A percentile compares a stretch with the other conserved stretches of the same genome.
Evolutionary conservation across 2,888 invertebrate genomes (phyloP).

Genomic region (Rhopalosiphum nymphaeae): DNA sequence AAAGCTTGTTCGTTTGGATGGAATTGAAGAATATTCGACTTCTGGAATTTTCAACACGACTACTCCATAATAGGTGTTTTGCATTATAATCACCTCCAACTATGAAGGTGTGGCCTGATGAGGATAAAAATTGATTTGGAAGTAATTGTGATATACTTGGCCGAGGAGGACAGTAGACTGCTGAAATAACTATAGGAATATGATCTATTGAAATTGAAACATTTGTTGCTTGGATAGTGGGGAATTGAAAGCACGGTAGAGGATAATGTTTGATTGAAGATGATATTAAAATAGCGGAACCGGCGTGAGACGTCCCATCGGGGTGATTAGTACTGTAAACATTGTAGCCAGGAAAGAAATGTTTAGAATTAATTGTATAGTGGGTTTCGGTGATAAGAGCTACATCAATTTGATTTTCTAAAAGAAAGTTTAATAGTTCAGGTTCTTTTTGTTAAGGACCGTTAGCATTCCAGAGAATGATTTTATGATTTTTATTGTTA

Average conservation of each 20-base stretch:
- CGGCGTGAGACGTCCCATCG: not conserved
- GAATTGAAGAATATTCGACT: not conserved
- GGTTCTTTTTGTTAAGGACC: not conserved
- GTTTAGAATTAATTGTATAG: not conserved
- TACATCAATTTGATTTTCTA: not conserved
- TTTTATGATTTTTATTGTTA: not conserved
- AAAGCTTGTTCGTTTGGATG: not conserved
- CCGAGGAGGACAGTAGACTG: not conserved
- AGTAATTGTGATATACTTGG: not conserved
- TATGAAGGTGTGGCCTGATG: not conserved
- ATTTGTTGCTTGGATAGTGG: not conserved
- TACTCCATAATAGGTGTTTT: not conserved
- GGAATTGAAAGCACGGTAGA: not conserved
- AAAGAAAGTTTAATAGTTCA: constrained; percentile 11
- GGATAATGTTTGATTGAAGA: not conserved
- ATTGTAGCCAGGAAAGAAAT: not conserved
- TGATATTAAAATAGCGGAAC: not conserved
- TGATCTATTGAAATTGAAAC: constrained; percentile 1
- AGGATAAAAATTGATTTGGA: not conserved
- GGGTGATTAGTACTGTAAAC: not conserved
- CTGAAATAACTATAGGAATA: not conserved
- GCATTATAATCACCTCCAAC: not conserved
- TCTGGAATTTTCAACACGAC: not conserved
- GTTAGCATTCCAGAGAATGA: constrained; percentile 15
- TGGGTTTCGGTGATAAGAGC: constrained; percentile 14